A percentile compares a stretch with the other conserved stretches of the same genome.
phyloP scores from a whole-genome alignment of 2,888 invertebrate genomes.

The Zygogramma bicolorata region DNA sequence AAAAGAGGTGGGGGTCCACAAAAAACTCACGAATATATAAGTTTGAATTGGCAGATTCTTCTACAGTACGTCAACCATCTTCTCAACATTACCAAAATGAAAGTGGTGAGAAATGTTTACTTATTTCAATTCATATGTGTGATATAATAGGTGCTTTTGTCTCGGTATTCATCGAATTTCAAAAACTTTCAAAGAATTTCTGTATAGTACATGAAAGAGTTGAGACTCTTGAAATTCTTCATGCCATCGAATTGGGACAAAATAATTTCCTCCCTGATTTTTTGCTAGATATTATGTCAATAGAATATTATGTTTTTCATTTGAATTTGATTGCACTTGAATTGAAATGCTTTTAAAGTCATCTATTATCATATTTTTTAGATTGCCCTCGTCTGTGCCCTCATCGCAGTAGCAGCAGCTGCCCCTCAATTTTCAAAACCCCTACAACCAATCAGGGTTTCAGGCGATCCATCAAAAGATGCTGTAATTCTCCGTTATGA shows the following conservation, averaged over 20 bases:
- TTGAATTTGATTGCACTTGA: too few species aligned
- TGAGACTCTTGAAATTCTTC: too few species aligned
- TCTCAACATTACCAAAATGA: neutral
- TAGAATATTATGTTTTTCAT: too few species aligned
- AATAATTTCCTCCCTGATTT: too few species aligned
- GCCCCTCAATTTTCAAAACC: too few species aligned
- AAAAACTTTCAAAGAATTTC: neutral
- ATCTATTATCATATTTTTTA: slow-evolving; percentile 26
- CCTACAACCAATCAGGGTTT: neutral
- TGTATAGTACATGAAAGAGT: too few species aligned
- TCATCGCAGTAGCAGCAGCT: slow-evolving; percentile 46
- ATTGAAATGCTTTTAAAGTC: too few species aligned
- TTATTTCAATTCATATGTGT: too few species aligned
- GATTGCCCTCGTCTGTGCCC: slow-evolving; percentile 48
- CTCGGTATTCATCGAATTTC: too few species aligned
- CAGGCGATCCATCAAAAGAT: slow-evolving; percentile 58
- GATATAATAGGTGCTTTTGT: too few species aligned
- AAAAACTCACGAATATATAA: neutral
- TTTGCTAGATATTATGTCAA: too few species aligned
- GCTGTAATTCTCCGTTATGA: slow-evolving; percentile 74
- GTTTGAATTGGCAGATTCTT: neutral
- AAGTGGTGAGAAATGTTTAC: neutral
- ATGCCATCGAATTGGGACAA: too few species aligned
- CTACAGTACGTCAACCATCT: neutral
- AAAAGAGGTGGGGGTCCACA: neutral